Conservation (phyloP, 2,113 vertebrate species). For the Mastomys coucha region DNA sequence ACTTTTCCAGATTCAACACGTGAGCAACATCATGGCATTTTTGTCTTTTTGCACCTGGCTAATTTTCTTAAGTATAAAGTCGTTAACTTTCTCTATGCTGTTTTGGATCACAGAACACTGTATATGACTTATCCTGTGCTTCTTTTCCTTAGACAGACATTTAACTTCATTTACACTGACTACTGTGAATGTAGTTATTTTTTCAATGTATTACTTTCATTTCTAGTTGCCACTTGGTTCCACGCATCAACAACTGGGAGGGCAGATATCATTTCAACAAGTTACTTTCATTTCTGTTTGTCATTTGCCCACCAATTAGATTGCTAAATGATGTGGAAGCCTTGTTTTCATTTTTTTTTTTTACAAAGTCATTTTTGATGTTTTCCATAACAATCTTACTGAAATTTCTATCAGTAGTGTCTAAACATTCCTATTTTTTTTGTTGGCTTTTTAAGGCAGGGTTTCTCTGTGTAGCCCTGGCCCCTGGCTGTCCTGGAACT, state of each 20-base stretch:
- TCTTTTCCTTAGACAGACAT: background rate
- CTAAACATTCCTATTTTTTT: background rate
- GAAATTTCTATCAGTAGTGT: background rate
- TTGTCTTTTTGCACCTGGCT: background rate
- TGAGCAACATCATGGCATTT: background rate
- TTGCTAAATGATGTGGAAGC: background rate
- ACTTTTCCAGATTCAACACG: background rate
- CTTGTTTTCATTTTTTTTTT: background rate
- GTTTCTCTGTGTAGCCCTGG: too few species aligned
- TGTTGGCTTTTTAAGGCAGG: too few species aligned
- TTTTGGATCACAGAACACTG: background rate
- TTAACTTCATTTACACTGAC: background rate
- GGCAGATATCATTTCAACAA: too few species aligned
- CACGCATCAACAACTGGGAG: background rate
- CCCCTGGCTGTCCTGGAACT: too few species aligned
- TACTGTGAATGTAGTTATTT: background rate
- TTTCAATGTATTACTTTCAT: background rate
- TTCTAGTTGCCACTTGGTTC: background rate
- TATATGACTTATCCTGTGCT: background rate
- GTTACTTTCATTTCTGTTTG: background rate
- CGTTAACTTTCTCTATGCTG: background rate
- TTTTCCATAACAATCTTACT: background rate
- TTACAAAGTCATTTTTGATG: background rate
- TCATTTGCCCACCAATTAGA: background rate
- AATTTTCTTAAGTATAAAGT: background rate